Evolutionary conservation across 2,113 vertebrate species (phyloP).

Genomic region (Calyptomena viridis): DNA sequence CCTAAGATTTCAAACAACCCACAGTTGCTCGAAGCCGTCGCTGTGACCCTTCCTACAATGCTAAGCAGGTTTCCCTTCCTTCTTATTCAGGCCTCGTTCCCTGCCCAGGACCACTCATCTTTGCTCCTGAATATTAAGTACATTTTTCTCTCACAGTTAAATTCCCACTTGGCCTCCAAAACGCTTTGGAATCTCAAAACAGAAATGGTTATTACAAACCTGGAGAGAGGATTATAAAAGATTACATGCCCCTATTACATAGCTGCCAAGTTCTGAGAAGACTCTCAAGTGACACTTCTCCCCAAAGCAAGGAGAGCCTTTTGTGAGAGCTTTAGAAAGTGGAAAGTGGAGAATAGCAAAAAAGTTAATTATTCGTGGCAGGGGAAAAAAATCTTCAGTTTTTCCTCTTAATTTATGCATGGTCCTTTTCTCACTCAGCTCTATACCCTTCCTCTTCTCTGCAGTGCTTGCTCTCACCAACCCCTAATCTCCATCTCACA

Average conservation of each 20-base stretch:
- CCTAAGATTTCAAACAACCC: slow-evolving; percentile 20
- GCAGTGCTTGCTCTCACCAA: neutral
- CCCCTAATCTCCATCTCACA: neutral
- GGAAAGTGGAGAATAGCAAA: neutral
- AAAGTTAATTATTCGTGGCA: slow-evolving; percentile 24
- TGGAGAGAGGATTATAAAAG: slow-evolving; percentile 62
- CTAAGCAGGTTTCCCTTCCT: slow-evolving; percentile 18
- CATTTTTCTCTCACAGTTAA: slow-evolving; percentile 23
- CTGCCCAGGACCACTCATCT: slow-evolving; percentile 1
- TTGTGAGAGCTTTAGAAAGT: neutral
- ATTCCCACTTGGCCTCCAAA: slow-evolving; percentile 45
- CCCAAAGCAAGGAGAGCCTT: slow-evolving; percentile 6
- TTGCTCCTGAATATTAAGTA: slow-evolving; percentile 55
- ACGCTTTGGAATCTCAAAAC: slow-evolving; percentile 39
- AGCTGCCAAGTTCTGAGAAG: slow-evolving; percentile 52
- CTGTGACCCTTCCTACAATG: slow-evolving; percentile 13
- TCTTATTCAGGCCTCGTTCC: slow-evolving; percentile 6
- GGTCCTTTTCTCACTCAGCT: neutral
- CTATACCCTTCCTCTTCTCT: neutral
- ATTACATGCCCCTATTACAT: slow-evolving; percentile 48
- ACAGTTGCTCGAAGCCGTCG: neutral
- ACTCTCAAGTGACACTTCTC: slow-evolving; percentile 52
- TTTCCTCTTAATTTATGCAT: neutral
- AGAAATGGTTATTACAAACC: slow-evolving; percentile 53
- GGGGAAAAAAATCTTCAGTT: neutral